Evolutionary conservation across 2,888 invertebrate species (phyloP).

Genomic region (Odontomyia ornata): DNA sequence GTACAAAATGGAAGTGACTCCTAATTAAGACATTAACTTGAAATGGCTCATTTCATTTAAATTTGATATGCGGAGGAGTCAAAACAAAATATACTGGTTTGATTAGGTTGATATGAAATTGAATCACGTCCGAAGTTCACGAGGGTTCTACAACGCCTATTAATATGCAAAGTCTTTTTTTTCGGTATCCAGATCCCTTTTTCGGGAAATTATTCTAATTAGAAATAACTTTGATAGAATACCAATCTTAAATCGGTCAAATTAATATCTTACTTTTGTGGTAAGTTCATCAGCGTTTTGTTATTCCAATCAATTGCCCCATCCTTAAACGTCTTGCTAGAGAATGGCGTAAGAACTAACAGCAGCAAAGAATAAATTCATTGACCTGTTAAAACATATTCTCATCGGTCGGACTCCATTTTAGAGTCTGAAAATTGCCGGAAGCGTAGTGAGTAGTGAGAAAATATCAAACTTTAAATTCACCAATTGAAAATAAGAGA

Average conservation of each 20-base stretch:
- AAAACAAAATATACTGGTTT: constrained; percentile 9
- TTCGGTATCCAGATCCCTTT: neutral
- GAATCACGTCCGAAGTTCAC: constrained; percentile 20
- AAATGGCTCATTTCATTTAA: constrained; percentile 19
- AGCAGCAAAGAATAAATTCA: too few species aligned
- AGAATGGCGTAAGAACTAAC: too few species aligned
- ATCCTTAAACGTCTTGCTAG: neutral
- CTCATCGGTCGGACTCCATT: too few species aligned
- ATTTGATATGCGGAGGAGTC: constrained; percentile 24
- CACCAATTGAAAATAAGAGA: too few species aligned
- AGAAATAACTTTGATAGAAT: neutral
- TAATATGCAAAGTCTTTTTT: constrained; percentile 25
- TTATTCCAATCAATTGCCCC: neutral
- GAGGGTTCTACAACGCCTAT: neutral
- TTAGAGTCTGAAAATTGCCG: too few species aligned
- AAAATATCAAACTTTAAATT: too few species aligned
- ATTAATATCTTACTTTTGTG: neutral
- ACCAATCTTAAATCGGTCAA: neutral
- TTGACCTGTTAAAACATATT: too few species aligned
- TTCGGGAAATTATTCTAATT: constrained; percentile 8
- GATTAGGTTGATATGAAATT: constrained; percentile 25
- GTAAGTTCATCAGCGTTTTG: neutral
- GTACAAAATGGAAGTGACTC: neutral
- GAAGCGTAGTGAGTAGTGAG: too few species aligned
- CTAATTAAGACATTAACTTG: constrained; percentile 18